Percentiles rank a stretch among this genome's conserved stretches.
Evolutionary conservation across 2,113 vertebrate genomes (phyloP).

Genomic region (Myiozetetes cayanensis): DNA sequence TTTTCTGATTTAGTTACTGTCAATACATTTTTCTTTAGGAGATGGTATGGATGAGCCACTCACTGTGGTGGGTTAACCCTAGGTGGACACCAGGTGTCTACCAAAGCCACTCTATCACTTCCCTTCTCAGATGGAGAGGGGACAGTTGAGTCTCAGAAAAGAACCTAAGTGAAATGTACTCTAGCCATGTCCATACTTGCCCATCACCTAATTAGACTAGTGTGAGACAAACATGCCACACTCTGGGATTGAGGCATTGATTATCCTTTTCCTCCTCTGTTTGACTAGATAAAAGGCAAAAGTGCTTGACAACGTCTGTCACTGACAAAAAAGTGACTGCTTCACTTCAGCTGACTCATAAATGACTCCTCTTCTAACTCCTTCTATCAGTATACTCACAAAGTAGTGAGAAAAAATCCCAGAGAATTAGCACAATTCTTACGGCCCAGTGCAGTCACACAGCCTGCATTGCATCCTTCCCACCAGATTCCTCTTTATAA

Average conservation of each 20-base stretch:
- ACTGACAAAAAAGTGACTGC: not conserved
- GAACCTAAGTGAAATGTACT: not conserved
- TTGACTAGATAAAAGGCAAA: not conserved
- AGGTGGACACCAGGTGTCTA: not conserved
- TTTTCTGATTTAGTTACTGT: not conserved
- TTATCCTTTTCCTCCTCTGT: not conserved
- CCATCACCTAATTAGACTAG: not conserved
- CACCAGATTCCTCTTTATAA: not conserved
- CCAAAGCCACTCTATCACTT: not conserved
- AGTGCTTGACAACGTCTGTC: not conserved
- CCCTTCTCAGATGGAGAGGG: not conserved
- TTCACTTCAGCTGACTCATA: not conserved
- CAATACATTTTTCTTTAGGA: not conserved
- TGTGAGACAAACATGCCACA: not conserved
- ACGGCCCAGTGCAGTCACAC: not conserved
- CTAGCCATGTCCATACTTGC: not conserved
- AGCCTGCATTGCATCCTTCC: not conserved
- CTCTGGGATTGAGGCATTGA: rapidly evolving
- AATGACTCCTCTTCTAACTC: not conserved
- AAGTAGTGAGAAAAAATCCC: not conserved
- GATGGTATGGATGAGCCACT: not conserved
- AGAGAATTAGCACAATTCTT: not conserved
- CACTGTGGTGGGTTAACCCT: not conserved
- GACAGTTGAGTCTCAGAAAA: not conserved
- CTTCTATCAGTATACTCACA: not conserved